Evolutionary conservation across 1,140 invertebrate species (phyloP).

Genomic region (Limonius californicus): DNA sequence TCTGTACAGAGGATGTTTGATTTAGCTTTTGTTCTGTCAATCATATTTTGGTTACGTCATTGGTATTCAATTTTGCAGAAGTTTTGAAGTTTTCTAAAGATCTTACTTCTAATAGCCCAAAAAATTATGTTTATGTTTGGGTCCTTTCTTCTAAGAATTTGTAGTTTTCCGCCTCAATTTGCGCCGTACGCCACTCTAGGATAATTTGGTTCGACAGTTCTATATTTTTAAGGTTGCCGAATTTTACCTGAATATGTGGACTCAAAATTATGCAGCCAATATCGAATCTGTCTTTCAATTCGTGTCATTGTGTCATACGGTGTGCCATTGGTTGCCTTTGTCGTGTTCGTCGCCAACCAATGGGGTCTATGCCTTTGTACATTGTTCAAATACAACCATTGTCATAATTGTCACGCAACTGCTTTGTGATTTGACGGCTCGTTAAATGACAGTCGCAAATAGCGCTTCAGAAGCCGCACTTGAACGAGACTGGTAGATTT

Average conservation of each 20-base stretch:
- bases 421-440: conserved; percentile 7
- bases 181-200: neutral
- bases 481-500: too few species aligned
- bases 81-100: conserved; percentile 3
- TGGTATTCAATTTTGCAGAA: conserved; percentile 18
- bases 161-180: neutral
- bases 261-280: conserved; percentile 22
- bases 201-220: neutral
- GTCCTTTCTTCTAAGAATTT: neutral
- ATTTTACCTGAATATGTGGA: conserved; percentile 7
- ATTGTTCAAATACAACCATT: conserved; percentile 32
- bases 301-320: conserved; percentile 19
- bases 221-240: neutral
- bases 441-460: neutral
- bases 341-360: conserved; percentile 32
- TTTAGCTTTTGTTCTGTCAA: conserved; percentile 14
- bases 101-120: neutral
- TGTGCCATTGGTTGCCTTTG: conserved; percentile 38
- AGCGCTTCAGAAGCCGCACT: neutral
- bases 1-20: conserved; percentile 5
- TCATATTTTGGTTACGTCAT: conserved; percentile 15
- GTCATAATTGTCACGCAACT: conserved; percentile 39
- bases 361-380: conserved; percentile 23
- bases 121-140: conserved; percentile 7
- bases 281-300: conserved; percentile 24